These are phyloP conservation scores for Gymnoscopelus braueri DNA, from an alignment of 2,797 vertebrate species.

Conservation along the genomic window DNA sequence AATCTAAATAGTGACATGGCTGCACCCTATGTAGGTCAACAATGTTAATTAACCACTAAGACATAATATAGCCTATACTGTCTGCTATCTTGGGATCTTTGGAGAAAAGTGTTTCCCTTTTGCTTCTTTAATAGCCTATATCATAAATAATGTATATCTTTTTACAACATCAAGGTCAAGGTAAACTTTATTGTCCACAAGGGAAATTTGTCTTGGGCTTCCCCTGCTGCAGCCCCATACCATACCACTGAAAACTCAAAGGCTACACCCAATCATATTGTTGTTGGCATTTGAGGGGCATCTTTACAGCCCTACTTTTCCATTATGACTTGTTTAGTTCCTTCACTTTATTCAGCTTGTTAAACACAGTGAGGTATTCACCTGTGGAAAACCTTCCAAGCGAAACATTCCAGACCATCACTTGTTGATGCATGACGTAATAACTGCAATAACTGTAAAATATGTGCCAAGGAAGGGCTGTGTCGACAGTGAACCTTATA, in stretches of 20 bases:
- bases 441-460: not conserved
- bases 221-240: constrained; percentile 8
- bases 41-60: constrained; percentile 26
- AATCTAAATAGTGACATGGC: constrained; percentile 46
- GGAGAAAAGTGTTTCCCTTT: too few relatives aligned
- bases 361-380: constrained; percentile 26
- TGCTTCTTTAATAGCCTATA: too few relatives aligned
- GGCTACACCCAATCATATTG: constrained; percentile 1
- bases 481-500: not conserved
- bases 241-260: constrained; percentile 52
- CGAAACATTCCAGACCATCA: constrained; percentile 32
- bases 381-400: constrained; percentile 28
- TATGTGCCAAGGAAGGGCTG: not conserved
- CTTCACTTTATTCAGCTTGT: constrained; percentile 32
- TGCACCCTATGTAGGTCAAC: constrained; percentile 64
- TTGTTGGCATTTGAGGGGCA: constrained; percentile 5
- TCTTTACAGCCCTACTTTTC: constrained; percentile 22
- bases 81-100: too few relatives aligned
- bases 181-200: too few relatives aligned
- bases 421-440: not conserved
- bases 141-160: too few relatives aligned
- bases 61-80: too few relatives aligned
- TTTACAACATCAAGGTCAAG: too few relatives aligned
- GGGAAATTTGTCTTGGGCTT: too few relatives aligned
- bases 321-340: not conserved